Percentiles rank a stretch among this genome's conserved stretches.
Evolutionary conservation across 2,888 invertebrate species (phyloP).

Genomic region (Fissipunctia ypsillon): DNA sequence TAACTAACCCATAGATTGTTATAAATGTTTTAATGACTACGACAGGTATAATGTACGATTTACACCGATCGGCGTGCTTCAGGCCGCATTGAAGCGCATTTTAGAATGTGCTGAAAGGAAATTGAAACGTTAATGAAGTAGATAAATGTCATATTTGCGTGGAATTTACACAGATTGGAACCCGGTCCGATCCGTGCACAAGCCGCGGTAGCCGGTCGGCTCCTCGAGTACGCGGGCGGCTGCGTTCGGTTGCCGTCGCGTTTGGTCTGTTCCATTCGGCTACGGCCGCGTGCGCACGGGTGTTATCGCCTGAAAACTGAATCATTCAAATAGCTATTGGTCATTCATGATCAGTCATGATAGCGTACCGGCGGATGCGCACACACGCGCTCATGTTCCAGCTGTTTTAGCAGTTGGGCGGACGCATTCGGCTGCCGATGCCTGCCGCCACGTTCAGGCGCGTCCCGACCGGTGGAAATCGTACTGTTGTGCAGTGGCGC

Average conservation of each 20-base stretch:
- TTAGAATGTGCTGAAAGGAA: neutral
- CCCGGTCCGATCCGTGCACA: neutral
- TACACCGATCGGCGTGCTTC: neutral
- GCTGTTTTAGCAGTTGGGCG: neutral
- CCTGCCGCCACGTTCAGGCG: neutral
- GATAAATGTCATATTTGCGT: neutral
- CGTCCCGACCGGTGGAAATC: neutral
- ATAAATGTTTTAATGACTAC: conserved; percentile 22
- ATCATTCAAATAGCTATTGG: neutral
- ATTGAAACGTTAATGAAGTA: neutral
- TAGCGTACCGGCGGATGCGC: neutral
- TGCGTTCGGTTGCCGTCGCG: neutral
- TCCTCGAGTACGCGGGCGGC: neutral
- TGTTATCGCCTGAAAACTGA: neutral
- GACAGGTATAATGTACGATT: conserved; percentile 6
- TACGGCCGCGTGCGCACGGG: too few relatives aligned
- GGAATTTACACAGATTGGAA: neutral
- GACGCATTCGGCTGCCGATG: neutral
- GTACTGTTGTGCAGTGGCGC: too few relatives aligned
- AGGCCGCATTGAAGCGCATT: neutral
- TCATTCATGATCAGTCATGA: neutral
- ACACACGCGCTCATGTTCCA: neutral
- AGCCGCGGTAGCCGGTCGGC: neutral
- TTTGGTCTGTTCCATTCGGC: neutral
- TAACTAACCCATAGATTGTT: conserved; percentile 20